A percentile compares a stretch with the other conserved stretches of the same genome.
phyloP scores from a whole-genome alignment of 2,113 vertebrate genomes.

The Mustela nigripes region DNA sequence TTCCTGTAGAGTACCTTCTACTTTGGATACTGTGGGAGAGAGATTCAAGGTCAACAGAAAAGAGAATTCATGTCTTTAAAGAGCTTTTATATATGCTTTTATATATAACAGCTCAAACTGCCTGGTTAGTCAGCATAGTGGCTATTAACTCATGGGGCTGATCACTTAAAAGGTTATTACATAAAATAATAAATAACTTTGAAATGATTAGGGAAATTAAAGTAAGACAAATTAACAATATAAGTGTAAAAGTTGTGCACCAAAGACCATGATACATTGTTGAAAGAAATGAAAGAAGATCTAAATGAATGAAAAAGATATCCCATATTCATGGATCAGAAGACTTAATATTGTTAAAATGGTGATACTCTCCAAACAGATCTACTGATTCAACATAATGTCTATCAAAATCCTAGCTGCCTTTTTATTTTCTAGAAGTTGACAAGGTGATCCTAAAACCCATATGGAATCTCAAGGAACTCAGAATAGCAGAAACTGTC shows the following conservation, averaged over 20 bases:
- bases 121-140: background rate
- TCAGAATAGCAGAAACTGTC: background rate
- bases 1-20: background rate
- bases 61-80: background rate
- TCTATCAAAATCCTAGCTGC: background rate
- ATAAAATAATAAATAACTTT: background rate
- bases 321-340: background rate
- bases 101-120: too few species aligned
- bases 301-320: background rate
- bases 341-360: conserved; percentile 21
- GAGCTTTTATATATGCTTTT: background rate
- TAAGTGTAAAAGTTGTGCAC: background rate
- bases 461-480: background rate
- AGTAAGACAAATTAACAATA: background rate
- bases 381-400: background rate
- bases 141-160: background rate
- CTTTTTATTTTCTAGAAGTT: background rate
- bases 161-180: background rate
- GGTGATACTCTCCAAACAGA: background rate
- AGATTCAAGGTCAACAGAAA: background rate
- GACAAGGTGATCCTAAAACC: background rate
- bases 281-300: background rate
- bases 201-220: background rate
- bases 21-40: background rate
- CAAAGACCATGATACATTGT: background rate